phyloP scores from a whole-genome alignment of 1,140 invertebrate genomes.

The Anastrepha ludens region DNA sequence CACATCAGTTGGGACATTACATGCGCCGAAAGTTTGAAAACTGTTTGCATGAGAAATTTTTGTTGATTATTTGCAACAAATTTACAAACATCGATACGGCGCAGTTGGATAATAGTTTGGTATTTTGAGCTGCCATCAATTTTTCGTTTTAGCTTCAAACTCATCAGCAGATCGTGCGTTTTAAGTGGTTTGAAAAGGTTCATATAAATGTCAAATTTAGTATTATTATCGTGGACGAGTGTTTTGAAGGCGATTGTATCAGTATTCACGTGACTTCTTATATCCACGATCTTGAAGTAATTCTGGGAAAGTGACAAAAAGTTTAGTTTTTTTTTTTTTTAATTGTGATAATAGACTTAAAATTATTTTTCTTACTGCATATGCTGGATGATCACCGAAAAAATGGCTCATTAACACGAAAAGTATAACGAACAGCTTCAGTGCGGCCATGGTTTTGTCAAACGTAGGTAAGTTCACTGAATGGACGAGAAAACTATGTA shows the following conservation, averaged over 20 bases:
- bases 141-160: neutral
- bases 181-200: neutral
- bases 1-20: neutral
- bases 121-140: neutral
- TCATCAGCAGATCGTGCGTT: neutral
- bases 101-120: neutral
- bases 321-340: neutral
- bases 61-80: conserved; percentile 14
- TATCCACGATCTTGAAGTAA: neutral
- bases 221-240: neutral
- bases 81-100: neutral
- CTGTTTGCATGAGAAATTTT: neutral
- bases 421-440: neutral
- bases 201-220: neutral
- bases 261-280: neutral
- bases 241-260: neutral
- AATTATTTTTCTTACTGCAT: neutral
- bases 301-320: neutral
- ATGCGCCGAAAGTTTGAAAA: neutral
- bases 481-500: neutral
- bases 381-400: neutral
- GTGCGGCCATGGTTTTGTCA: neutral
- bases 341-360: neutral
- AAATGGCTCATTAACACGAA: neutral
- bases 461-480: neutral